Base-by-base conservation (phyloP, 2,888 invertebrate species). In the Plutella xylostella region DNA sequence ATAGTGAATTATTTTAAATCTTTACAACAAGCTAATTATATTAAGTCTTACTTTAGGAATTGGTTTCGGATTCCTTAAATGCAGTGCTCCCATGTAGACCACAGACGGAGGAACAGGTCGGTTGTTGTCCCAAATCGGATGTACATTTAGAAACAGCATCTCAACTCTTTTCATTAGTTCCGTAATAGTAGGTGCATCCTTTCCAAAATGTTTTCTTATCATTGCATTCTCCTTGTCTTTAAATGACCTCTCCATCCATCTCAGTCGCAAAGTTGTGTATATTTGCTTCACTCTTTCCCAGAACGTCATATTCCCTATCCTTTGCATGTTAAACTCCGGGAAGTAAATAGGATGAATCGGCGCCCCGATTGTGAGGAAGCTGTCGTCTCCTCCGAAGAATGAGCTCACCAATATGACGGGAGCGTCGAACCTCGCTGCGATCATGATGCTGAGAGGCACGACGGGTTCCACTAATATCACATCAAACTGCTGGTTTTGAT, bases 41-140 rank as follows among this genome's bases (percentile, higher is more conserved):
- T n/a, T n/a, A n/a, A n/a, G n/a, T n/a, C 28, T 28, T 43, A 43
- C 43, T 20, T 43, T 9, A 5, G 35, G 37, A 28, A 43, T 15
- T 2, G 43, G 43, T 18, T 37, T 43, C 3, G 43, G 43, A 19
- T 35, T n/a, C 18, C 28, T 43, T 7, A 43, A n/a, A 17, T 43
- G 43, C 11, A 43, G 18, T 11, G 43, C 43, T 20, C 43, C 43
- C 43, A 43, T 43, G 28, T 43, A 43, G 7, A 43, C 12, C 7
- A 43, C 43, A 2, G 43, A 31, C 1, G 43, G 43, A 4, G 43
- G 43, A 5, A 43, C 43, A 6, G 43, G 37, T 11, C 43, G 35
- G 35, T 37, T 43, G 28, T 37, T 43, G 15, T 43, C 43, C 37
- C 43, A 43, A 37, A 43, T 35, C 20, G 41, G 25, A 44, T 48